A percentile compares a stretch with the other conserved stretches of the same genome.
Evolutionary conservation across 1,140 invertebrate genomes (phyloP).

Genomic region (Heliconius eleuchia): DNA sequence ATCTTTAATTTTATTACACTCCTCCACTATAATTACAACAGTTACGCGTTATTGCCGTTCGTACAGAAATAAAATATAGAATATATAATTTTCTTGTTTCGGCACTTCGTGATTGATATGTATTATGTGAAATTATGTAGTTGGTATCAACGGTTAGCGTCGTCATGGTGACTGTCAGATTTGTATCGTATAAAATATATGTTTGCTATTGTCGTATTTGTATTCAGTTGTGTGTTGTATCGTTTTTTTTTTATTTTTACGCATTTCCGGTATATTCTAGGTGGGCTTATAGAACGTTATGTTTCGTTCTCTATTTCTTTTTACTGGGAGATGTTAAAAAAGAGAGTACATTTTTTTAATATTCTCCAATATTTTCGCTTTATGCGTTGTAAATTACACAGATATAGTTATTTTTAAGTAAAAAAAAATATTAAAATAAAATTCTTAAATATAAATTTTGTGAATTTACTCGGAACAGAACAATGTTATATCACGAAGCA

Average conservation of each 20-base stretch:
- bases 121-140: not conserved
- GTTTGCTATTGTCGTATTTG: not conserved
- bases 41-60: not conserved
- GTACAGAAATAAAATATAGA: not conserved
- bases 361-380: too few species aligned
- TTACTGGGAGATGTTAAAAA: too few species aligned
- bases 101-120: constrained; percentile 11
- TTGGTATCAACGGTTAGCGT: not conserved
- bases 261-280: not conserved
- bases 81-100: not conserved
- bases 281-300: not conserved
- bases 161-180: constrained; percentile 1
- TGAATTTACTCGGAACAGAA: not conserved
- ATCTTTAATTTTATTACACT: constrained; percentile 6
- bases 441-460: too few species aligned
- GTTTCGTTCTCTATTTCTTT: too few species aligned
- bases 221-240: not conserved
- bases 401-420: too few species aligned
- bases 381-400: too few species aligned
- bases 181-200: not conserved
- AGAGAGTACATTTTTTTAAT: too few species aligned
- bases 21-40: not conserved
- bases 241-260: not conserved
- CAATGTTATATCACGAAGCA: not conserved
- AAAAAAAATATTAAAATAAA: too few species aligned